A percentile compares a stretch with the other conserved stretches of the same genome.
phyloP scores from a whole-genome alignment of 2,888 invertebrate genomes.

The Plebejus melissa region DNA sequence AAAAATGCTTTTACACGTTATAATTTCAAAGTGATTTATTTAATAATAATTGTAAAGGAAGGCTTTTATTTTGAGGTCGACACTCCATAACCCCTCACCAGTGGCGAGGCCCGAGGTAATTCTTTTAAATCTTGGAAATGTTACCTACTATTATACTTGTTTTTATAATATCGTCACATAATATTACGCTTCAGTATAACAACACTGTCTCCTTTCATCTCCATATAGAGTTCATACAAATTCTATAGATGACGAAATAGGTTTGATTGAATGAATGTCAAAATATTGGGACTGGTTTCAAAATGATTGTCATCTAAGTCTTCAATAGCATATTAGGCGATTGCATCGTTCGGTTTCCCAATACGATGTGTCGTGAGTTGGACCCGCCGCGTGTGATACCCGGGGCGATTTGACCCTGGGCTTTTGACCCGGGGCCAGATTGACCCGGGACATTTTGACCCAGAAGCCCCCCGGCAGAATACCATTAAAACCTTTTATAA shows the following conservation, averaged over 20 bases:
- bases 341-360: slow-evolving; percentile 21
- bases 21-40: neutral
- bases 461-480: neutral
- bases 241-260: slow-evolving; percentile 17
- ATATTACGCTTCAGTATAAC: neutral
- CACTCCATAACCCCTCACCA: neutral
- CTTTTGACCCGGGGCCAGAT: slow-evolving; percentile 39
- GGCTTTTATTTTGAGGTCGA: neutral
- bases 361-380: neutral
- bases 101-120: no score
- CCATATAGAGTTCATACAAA: neutral
- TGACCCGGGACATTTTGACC: slow-evolving; percentile 38
- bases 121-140: neutral
- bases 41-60: neutral
- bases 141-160: neutral
- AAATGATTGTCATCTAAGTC: slow-evolving; percentile 26
- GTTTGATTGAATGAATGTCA: slow-evolving; percentile 26
- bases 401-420: slow-evolving; percentile 37
- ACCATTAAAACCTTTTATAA: neutral
- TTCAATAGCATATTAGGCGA: slow-evolving; percentile 23
- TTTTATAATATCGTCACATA: neutral
- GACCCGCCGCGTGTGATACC: slow-evolving; percentile 30
- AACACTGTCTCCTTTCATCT: neutral
- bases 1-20: neutral
- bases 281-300: slow-evolving; percentile 27